Evolutionary conservation across 2,797 vertebrate genomes (phyloP).

Genomic region (Okamejei kenojei): DNA sequence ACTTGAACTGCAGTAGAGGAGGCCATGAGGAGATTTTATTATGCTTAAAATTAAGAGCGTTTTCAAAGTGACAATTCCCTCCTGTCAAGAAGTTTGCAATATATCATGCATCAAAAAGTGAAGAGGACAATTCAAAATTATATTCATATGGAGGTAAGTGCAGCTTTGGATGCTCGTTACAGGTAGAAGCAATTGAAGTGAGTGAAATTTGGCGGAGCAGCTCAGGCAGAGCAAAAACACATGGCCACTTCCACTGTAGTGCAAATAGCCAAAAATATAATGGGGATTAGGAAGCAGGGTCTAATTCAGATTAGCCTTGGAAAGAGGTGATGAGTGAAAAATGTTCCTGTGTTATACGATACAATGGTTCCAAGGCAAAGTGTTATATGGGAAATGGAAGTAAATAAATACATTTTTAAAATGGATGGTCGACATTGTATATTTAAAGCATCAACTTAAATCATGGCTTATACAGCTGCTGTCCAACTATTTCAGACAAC

Average conservation of each 20-base stretch:
- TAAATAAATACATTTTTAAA: background rate
- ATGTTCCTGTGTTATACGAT: background rate
- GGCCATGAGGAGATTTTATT: background rate
- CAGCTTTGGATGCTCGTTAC: background rate
- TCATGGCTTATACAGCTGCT: background rate
- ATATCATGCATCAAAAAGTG: background rate
- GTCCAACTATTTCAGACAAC: background rate
- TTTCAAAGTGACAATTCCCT: background rate
- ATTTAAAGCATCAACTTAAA: too few relatives aligned
- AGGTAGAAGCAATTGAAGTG: background rate
- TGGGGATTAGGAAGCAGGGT: background rate
- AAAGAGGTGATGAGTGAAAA: background rate
- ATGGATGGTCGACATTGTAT: too few relatives aligned
- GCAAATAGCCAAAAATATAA: too few relatives aligned
- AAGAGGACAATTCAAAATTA: background rate
- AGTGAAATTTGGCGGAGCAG: background rate
- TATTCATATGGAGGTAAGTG: too few relatives aligned
- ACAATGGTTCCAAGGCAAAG: background rate
- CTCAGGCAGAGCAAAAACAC: background rate
- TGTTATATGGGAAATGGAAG: background rate
- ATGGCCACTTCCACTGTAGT: background rate
- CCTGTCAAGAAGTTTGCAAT: background rate
- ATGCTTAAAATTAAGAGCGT: background rate
- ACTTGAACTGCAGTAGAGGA: background rate
- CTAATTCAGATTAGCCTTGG: background rate